phyloP scores from a whole-genome alignment of 2,113 vertebrate genomes.

The Microtus ochrogaster region DNA sequence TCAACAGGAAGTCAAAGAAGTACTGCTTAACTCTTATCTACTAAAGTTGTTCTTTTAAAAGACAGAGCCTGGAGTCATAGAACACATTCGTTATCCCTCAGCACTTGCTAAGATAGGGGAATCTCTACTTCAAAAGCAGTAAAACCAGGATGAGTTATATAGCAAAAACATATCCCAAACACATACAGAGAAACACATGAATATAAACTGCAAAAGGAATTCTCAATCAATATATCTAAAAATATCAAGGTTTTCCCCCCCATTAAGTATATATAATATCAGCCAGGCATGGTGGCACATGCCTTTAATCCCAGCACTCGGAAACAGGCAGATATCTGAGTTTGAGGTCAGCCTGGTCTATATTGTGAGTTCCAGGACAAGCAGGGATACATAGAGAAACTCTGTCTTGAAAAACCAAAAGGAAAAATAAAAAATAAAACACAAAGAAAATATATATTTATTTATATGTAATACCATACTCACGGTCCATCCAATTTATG shows the following conservation, averaged over 20 bases:
- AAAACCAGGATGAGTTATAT: neutral
- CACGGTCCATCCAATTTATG: neutral
- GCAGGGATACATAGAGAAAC: neutral
- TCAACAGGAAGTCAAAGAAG: constrained; percentile 86
- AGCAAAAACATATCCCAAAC: neutral
- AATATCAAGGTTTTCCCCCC: neutral
- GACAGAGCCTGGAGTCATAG: neutral
- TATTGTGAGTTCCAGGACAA: neutral
- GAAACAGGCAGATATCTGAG: neutral
- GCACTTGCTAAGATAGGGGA: neutral
- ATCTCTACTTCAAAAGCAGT: neutral
- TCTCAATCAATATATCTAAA: constrained; percentile 19
- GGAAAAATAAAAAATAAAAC: neutral
- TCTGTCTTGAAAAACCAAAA: neutral
- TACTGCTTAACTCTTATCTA: constrained; percentile 81
- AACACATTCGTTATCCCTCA: neutral
- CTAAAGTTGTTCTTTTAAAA: constrained; percentile 18
- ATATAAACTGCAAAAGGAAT: neutral
- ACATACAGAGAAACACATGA: neutral
- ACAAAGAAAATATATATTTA: neutral
- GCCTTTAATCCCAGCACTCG: neutral
- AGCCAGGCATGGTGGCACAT: neutral
- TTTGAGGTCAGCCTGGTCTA: neutral
- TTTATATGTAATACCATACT: no score
- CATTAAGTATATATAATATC: neutral